phyloP scores from a whole-genome alignment of 1,140 invertebrate genomes.

The Marisa cornuarietis region DNA sequence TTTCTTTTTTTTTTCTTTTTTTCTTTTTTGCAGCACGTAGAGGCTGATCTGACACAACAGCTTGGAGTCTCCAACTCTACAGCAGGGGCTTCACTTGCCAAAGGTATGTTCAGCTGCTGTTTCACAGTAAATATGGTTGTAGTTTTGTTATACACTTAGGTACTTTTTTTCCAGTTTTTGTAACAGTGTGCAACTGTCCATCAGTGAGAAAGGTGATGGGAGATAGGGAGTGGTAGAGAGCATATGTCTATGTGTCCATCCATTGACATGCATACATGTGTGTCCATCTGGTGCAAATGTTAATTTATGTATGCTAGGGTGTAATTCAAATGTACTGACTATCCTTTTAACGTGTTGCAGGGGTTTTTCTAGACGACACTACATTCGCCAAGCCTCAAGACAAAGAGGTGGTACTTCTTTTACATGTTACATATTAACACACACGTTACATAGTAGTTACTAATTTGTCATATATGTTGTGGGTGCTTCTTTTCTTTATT shows the following conservation, averaged over 20 bases:
- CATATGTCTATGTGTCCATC: conserved; percentile 9
- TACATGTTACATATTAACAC: too few relatives aligned
- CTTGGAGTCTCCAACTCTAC: too few relatives aligned
- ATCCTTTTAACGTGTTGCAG: too few relatives aligned
- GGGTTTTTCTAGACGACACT: conserved; percentile 29
- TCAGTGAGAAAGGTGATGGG: too few relatives aligned
- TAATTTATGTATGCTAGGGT: neutral
- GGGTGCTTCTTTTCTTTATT: neutral
- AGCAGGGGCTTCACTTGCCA: too few relatives aligned
- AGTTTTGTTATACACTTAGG: neutral
- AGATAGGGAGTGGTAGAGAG: neutral
- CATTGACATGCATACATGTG: neutral
- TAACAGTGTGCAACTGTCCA: too few relatives aligned
- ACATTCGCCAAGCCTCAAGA: conserved; percentile 25
- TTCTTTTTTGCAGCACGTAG: neutral
- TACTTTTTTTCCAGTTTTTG: too few relatives aligned
- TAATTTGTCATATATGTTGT: neutral
- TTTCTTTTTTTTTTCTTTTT: neutral
- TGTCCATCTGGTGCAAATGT: conserved; percentile 22
- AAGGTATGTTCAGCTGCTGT: neutral
- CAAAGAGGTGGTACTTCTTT: conserved; percentile 27
- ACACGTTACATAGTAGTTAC: too few relatives aligned
- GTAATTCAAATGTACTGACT: too few relatives aligned
- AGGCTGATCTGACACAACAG: neutral
- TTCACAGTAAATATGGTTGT: neutral